Conservation (phyloP, 2,797 vertebrate species). For the Phoeniculus purpureus region DNA sequence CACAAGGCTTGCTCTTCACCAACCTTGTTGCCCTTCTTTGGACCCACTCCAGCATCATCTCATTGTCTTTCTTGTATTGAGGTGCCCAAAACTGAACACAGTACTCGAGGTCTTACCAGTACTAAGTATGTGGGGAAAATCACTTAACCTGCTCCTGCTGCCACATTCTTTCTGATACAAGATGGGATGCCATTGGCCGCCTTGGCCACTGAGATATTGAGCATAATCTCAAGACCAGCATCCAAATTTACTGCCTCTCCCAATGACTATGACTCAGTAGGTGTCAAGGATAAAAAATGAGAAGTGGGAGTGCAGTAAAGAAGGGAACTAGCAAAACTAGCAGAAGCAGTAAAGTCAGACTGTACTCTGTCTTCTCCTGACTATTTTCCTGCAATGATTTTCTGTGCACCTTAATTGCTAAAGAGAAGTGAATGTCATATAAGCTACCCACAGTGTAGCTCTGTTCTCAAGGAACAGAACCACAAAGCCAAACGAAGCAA, state of each 20-base stretch:
- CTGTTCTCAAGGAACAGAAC: slow-evolving; percentile 7
- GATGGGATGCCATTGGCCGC: too few species aligned
- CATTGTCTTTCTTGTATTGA: too few species aligned
- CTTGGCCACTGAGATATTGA: neutral
- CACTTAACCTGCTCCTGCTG: too few species aligned
- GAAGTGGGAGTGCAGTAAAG: neutral
- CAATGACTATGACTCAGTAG: neutral
- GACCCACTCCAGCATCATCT: too few species aligned
- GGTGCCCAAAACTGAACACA: too few species aligned
- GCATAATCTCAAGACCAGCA: neutral
- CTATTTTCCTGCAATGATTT: neutral
- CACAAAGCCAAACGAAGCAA: neutral
- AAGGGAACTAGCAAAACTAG: neutral
- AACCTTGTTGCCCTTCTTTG: too few species aligned
- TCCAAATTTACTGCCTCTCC: neutral
- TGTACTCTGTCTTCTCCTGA: neutral
- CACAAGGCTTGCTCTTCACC: too few species aligned
- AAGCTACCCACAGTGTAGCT: neutral
- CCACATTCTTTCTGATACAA: too few species aligned
- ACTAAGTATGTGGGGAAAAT: too few species aligned
- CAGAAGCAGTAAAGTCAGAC: neutral
- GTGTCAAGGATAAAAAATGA: neutral
- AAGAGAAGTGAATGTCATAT: neutral
- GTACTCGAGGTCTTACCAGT: too few species aligned
- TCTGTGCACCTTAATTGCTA: neutral